A percentile compares a stretch with the other conserved stretches of the same genome.
Evolutionary conservation across 2,113 vertebrate species (phyloP).

Genomic region (Sardina pilchardus): DNA sequence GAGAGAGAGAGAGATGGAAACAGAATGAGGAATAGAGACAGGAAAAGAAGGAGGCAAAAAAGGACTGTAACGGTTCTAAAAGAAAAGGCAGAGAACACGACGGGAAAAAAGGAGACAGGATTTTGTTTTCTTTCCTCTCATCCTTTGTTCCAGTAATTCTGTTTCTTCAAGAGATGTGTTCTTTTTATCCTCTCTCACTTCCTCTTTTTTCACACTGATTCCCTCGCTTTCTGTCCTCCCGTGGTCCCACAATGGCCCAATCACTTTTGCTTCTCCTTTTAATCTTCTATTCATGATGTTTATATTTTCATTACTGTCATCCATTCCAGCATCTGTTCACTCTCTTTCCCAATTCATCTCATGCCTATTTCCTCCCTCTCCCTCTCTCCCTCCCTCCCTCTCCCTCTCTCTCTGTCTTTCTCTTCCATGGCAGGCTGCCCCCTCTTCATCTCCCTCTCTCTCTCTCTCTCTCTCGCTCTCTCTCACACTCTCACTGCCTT

Average conservation of each 20-base stretch:
- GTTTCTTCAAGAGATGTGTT: slow-evolving; percentile 32
- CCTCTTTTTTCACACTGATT: slow-evolving; percentile 15
- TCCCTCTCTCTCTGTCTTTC: neutral
- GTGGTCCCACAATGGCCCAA: slow-evolving; percentile 24
- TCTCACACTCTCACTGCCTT: slow-evolving; percentile 39
- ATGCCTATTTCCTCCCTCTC: neutral
- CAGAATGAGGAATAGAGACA: neutral
- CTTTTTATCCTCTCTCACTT: slow-evolving; percentile 23
- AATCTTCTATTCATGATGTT: slow-evolving; percentile 45
- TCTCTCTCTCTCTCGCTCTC: slow-evolving; percentile 23
- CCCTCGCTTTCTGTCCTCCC: neutral
- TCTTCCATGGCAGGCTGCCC: slow-evolving; percentile 22
- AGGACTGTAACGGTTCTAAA: neutral
- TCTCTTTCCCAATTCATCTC: slow-evolving; percentile 5
- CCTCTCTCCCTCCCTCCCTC: neutral
- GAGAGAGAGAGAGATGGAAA: no score
- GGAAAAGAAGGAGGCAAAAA: neutral
- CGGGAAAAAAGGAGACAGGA: slow-evolving; percentile 26
- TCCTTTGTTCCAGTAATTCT: slow-evolving; percentile 41
- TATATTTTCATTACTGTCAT: slow-evolving; percentile 28
- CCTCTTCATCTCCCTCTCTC: slow-evolving; percentile 49
- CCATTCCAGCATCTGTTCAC: slow-evolving; percentile 21
- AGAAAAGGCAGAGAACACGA: neutral
- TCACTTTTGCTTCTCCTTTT: slow-evolving; percentile 24
- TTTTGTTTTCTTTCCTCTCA: slow-evolving; percentile 36